Evolutionary conservation across 2,113 vertebrate species (phyloP).

Genomic region (Climacteris rufus): DNA sequence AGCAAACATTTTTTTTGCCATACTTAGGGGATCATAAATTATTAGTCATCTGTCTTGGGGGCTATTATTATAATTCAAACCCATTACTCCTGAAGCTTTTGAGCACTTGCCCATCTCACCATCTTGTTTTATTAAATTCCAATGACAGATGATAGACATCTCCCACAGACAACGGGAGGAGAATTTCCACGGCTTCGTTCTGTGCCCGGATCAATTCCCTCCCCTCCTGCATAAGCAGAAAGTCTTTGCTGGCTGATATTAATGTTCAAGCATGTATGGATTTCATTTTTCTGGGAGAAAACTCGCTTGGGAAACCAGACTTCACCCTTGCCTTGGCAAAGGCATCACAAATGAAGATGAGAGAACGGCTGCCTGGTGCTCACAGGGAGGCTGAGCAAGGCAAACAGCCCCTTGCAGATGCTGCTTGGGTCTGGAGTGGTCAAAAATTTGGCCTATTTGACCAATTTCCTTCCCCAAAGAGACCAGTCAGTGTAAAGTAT

Average conservation of each 20-base stretch:
- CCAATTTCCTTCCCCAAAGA: neutral
- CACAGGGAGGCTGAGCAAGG: neutral
- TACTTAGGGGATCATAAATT: constrained; percentile 51
- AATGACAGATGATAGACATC: neutral
- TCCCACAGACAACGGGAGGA: neutral
- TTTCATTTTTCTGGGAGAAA: neutral
- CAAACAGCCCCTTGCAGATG: neutral
- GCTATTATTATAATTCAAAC: constrained; percentile 24
- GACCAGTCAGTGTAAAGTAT: neutral
- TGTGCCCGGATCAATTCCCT: neutral
- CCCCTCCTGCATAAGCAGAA: neutral
- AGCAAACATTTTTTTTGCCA: neutral
- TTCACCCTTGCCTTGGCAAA: neutral
- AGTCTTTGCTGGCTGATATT: neutral
- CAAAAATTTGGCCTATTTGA: neutral
- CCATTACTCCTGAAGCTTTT: neutral
- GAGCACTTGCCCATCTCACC: neutral
- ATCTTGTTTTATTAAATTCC: constrained; percentile 15
- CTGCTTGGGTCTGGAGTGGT: neutral
- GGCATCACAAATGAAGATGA: neutral
- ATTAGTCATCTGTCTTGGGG: constrained; percentile 60
- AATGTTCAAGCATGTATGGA: neutral
- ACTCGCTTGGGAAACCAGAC: neutral
- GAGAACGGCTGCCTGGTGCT: neutral
- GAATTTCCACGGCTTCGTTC: neutral